These are phyloP conservation scores for Tetraodon nigroviridis DNA, from an alignment of 2,113 vertebrate species.

Conservation along the genomic window DNA sequence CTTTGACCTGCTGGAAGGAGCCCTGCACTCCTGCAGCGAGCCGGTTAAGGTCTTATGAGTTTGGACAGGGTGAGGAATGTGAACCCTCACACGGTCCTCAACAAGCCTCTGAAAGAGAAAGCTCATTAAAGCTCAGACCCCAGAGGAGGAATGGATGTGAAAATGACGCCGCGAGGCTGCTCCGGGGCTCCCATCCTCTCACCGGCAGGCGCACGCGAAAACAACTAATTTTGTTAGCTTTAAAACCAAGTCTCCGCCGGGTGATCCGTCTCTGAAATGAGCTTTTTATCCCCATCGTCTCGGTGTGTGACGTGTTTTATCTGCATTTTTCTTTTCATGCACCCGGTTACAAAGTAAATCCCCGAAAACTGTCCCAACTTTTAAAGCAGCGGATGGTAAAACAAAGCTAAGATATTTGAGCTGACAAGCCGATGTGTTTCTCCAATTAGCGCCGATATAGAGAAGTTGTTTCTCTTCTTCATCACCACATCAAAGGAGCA, in stretches of 20 bases:
- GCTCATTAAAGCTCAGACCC: conserved; percentile 67
- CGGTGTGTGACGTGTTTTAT: no score
- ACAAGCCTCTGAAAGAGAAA: conserved; percentile 56
- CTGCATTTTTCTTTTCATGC: no score
- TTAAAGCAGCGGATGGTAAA: no score
- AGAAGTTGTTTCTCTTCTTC: conserved; percentile 25
- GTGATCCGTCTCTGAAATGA: no score
- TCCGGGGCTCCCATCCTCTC: conserved; percentile 24
- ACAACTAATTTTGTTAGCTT: neutral
- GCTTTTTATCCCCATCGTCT: no score
- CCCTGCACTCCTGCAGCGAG: conserved; percentile 51
- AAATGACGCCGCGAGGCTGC: conserved; percentile 18
- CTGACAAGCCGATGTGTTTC: neutral
- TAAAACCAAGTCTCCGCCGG: neutral
- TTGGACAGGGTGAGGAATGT: conserved; percentile 68
- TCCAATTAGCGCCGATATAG: conserved; percentile 47
- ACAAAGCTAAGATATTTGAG: no score
- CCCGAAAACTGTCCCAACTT: no score
- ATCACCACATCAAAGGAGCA: conserved; percentile 74
- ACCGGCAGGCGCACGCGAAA: neutral
- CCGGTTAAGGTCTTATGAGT: conserved; percentile 70
- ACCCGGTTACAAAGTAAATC: no score
- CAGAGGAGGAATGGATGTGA: conserved; percentile 41
- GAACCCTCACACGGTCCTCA: conserved; percentile 61
- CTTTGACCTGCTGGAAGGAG: conserved; percentile 42